Conservation (phyloP, 2,888 invertebrate species). For the Dichetophora obliterata region DNA sequence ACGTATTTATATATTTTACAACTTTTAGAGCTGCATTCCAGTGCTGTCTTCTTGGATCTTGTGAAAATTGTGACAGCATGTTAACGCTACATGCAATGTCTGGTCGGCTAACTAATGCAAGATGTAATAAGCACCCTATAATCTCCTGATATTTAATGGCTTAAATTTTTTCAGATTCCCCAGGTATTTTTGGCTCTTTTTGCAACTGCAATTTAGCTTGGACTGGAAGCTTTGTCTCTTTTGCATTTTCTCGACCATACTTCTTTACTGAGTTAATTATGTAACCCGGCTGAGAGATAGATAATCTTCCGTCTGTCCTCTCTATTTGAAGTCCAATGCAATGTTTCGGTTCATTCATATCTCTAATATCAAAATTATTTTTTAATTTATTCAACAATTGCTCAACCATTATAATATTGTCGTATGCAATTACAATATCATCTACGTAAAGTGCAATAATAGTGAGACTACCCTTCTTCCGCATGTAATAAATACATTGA, state of each 20-base stretch:
- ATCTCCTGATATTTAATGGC: background rate
- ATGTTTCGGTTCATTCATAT: background rate
- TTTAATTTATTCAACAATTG: background rate
- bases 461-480: background rate
- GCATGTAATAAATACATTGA: constrained; percentile 14
- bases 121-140: background rate
- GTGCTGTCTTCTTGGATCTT: constrained; percentile 1
- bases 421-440: background rate
- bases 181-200: background rate
- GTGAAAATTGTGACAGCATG: constrained; percentile 3
- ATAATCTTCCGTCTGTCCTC: no score
- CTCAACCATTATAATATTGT: background rate
- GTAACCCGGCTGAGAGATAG: no score
- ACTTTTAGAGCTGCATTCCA: background rate
- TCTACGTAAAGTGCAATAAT: constrained; percentile 19
- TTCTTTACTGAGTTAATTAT: no score
- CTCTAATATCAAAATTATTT: constrained; percentile 12
- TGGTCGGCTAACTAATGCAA: background rate
- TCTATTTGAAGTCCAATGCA: no score
- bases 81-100: constrained; percentile 4
- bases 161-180: background rate
- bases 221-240: background rate
- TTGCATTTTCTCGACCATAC: background rate
- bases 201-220: background rate
- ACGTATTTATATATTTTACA: background rate